A percentile compares a stretch with the other conserved stretches of the same genome.
phyloP scores from a whole-genome alignment of 2,888 invertebrate species.

The Scaptomyza reducta region DNA sequence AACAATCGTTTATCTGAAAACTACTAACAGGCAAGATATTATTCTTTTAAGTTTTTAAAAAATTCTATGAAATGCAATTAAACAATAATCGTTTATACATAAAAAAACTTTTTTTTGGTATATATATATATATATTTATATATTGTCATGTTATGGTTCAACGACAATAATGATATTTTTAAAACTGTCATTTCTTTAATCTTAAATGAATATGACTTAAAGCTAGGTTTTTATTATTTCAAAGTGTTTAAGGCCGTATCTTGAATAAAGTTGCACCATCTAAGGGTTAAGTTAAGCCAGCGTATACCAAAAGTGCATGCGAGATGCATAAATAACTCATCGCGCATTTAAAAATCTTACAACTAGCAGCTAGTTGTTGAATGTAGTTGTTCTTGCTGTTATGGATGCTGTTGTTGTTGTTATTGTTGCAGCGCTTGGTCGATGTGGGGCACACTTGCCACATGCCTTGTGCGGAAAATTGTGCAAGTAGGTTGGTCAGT shows the following conservation, averaged over 20 bases:
- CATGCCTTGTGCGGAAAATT: conserved; percentile 79
- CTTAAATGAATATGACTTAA: not conserved
- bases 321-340: conserved; percentile 78
- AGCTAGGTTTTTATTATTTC: not conserved
- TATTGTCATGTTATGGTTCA: too few species aligned
- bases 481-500: conserved; percentile 78
- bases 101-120: too few species aligned
- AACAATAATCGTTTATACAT: too few species aligned
- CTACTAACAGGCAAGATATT: too few species aligned
- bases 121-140: too few species aligned
- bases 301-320: conserved; percentile 57
- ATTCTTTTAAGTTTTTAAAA: too few species aligned
- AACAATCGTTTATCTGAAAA: too few species aligned
- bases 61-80: too few species aligned
- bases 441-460: conserved; percentile 78
- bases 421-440: conserved; percentile 42
- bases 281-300: conserved; percentile 62
- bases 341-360: conserved; percentile 78
- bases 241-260: too few species aligned
- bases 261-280: conserved; percentile 5
- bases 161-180: too few species aligned
- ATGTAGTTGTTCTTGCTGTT: conserved; percentile 32
- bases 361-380: conserved; percentile 53
- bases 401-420: conserved; percentile 17
- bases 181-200: too few species aligned